These are phyloP conservation scores for Phyllotreta striolata DNA, from an alignment of 2,888 invertebrate genomes.

Conservation along the genomic window DNA sequence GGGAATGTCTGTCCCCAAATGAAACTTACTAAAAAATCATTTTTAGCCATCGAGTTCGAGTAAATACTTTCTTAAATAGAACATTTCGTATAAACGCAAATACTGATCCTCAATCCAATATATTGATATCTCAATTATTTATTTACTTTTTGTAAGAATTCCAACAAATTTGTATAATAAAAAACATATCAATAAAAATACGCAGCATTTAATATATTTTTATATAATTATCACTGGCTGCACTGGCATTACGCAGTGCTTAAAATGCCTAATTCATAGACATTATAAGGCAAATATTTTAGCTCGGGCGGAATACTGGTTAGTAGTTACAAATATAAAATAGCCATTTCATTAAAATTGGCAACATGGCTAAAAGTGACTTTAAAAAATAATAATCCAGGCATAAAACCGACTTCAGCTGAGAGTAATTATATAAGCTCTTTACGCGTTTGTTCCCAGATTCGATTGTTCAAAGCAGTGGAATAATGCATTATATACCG, in stretches of 20 bases:
- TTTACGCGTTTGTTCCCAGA: conserved; percentile 8
- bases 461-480: conserved; percentile 1
- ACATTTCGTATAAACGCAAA: conserved; percentile 20
- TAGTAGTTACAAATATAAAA: conserved; percentile 10
- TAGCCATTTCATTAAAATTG: conserved; percentile 8
- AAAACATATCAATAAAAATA: conserved; percentile 15
- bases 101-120: conserved; percentile 8
- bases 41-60: conserved; percentile 18
- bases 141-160: conserved; percentile 6
- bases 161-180: conserved; percentile 12
- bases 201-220: conserved; percentile 10
- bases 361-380: conserved; percentile 9
- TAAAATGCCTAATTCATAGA: conserved; percentile 11
- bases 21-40: conserved; percentile 12
- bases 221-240: conserved; percentile 22
- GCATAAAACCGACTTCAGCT: conserved; percentile 1
- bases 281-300: conserved; percentile 26
- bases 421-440: conserved; percentile 8
- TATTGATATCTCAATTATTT: conserved; percentile 11
- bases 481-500: background rate
- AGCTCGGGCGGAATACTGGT: conserved; percentile 29
- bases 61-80: conserved; percentile 23
- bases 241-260: conserved; percentile 25
- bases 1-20: conserved; percentile 49
- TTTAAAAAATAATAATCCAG: conserved; percentile 4